Percentiles rank a stretch among this genome's conserved stretches.
Evolutionary conservation across 2,797 vertebrate genomes (phyloP).

Genomic region (Sardinella longiceps): DNA sequence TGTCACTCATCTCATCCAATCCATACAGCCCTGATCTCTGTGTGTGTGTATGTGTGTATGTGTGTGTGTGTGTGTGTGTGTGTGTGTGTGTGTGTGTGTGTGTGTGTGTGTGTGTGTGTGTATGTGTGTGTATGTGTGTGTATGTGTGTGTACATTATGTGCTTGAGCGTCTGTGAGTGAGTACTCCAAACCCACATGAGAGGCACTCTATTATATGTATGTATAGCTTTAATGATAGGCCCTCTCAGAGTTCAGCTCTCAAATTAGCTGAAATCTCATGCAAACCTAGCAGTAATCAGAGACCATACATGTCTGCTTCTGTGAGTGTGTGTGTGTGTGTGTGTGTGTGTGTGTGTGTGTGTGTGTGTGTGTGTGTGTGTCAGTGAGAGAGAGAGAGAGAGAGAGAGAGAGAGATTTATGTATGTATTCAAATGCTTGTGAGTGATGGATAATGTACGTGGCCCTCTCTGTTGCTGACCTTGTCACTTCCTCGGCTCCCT

Average conservation of each 20-base stretch:
- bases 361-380: background rate
- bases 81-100: background rate
- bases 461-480: no score
- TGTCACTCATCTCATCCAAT: no score
- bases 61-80: no score
- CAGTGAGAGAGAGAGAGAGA: no score
- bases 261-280: background rate
- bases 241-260: background rate
- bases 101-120: no score
- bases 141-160: background rate
- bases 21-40: no score
- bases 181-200: background rate
- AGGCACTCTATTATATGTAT: background rate
- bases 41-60: no score
- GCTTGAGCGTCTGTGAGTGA: background rate
- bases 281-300: background rate
- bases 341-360: background rate
- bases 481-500: no score
- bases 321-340: background rate
- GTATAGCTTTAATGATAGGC: constrained; percentile 16
- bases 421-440: no score
- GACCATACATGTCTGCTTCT: background rate
- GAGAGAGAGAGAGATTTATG: no score
- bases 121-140: no score
- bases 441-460: no score